Percentiles rank a stretch among this genome's conserved stretches.
These are phyloP conservation scores for Crotalus viridis DNA, from an alignment of 2,113 vertebrate species.

Conservation along the genomic window DNA sequence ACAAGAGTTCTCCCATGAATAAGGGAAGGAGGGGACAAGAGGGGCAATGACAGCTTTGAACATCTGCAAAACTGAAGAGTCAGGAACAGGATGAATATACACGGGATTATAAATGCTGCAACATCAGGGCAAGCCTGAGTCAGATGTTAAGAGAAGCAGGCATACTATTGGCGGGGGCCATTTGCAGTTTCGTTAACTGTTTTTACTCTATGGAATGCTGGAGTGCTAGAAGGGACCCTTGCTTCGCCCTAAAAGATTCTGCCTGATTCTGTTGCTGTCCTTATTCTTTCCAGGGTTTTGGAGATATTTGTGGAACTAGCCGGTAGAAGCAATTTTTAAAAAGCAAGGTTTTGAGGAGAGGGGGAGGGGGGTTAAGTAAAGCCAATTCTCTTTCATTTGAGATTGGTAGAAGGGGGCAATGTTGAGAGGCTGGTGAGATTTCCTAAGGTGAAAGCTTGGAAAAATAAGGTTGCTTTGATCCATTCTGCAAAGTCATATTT, in stretches of 20 bases:
- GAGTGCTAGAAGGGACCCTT: background rate
- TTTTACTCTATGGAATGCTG: background rate
- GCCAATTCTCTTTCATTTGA: background rate
- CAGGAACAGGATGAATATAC: background rate
- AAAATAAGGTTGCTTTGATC: background rate
- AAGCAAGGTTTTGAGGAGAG: background rate
- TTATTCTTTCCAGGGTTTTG: background rate
- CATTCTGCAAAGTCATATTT: background rate
- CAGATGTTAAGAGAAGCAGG: background rate
- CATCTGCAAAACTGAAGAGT: background rate
- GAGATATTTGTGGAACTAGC: background rate
- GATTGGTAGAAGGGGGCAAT: background rate
- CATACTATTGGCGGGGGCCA: background rate
- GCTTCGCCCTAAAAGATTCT: background rate
- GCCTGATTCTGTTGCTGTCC: background rate
- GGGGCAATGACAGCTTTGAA: background rate
- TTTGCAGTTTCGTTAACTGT: background rate
- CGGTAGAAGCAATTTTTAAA: background rate
- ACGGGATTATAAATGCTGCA: background rate
- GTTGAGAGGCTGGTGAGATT: background rate
- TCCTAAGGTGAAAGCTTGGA: background rate
- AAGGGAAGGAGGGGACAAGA: too few relatives aligned
- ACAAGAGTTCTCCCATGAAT: conserved; percentile 40
- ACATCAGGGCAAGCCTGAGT: background rate
- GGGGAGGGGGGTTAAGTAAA: background rate